Conservation (phyloP, 2,113 vertebrate species). For the Phaetusa simplex region DNA sequence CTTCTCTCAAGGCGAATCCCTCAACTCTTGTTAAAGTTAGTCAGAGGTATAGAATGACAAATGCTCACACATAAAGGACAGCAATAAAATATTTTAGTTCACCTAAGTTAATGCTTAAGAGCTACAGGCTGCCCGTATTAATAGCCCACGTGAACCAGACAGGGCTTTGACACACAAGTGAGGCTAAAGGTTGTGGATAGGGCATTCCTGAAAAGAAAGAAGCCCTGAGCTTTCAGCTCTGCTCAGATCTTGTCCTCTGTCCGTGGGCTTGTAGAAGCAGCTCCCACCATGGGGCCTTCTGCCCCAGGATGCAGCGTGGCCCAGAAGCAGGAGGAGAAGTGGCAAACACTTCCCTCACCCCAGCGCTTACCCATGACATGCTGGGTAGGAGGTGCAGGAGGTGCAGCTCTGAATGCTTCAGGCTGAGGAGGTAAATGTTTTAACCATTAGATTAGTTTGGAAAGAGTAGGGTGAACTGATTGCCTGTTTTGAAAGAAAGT, state of each 20-base stretch:
- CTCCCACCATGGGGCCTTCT: not conserved
- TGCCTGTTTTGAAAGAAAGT: not conserved
- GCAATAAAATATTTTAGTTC: not conserved
- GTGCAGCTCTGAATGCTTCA: not conserved
- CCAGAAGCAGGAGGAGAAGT: not conserved
- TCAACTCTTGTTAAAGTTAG: not conserved
- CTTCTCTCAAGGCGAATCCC: not conserved
- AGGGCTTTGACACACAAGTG: not conserved
- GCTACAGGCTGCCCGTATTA: not conserved
- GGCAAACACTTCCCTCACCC: not conserved
- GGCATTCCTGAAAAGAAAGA: not conserved
- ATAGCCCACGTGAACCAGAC: not conserved
- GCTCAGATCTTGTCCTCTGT: not conserved
- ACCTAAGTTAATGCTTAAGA: not conserved
- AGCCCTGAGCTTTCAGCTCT: not conserved
- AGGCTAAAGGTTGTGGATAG: not conserved
- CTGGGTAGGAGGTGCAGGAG: not conserved
- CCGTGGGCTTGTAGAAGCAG: not conserved
- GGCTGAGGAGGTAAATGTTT: not conserved
- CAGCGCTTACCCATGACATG: not conserved
- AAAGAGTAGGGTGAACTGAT: not conserved
- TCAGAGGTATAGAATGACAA: not conserved
- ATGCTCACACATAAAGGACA: not conserved
- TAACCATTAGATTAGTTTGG: not conserved
- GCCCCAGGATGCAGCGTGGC: accelerated